A percentile compares a stretch with the other conserved stretches of the same genome.
Evolutionary conservation across 2,797 vertebrate genomes (phyloP).

Genomic region (Thalassophryne amazonica): DNA sequence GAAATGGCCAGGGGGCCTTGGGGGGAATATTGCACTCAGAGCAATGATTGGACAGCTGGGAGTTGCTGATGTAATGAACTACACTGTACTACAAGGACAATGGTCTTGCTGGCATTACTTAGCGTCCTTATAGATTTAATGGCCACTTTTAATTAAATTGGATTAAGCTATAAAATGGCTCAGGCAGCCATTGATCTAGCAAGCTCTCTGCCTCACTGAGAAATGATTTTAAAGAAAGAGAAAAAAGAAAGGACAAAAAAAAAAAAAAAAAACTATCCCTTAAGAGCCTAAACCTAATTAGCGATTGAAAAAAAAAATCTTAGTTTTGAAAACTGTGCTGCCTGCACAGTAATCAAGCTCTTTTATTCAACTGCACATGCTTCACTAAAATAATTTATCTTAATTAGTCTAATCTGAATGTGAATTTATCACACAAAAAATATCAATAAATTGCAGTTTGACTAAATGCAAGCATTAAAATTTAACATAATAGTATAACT

Average conservation of each 20-base stretch:
- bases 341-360: constrained; percentile 4
- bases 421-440: background rate
- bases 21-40: background rate
- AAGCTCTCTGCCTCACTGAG: constrained; percentile 31
- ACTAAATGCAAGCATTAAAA: too few relatives aligned
- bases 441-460: background rate
- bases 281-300: constrained; percentile 29
- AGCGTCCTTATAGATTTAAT: constrained; percentile 66
- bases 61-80: constrained; percentile 29
- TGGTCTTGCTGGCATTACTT: constrained; percentile 61
- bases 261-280: constrained; percentile 1
- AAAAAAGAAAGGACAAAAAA: too few relatives aligned
- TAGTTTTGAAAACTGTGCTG: constrained; percentile 7
- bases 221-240: constrained; percentile 50
- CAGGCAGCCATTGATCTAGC: constrained; percentile 62
- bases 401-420: background rate
- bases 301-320: background rate
- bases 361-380: constrained; percentile 10
- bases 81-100: constrained; percentile 36
- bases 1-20: background rate
- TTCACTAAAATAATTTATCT: constrained; percentile 17
- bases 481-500: too few relatives aligned
- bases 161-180: constrained; percentile 65
- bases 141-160: constrained; percentile 77
- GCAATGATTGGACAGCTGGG: constrained; percentile 18